Evolutionary conservation across 2,888 invertebrate species (phyloP).

Genomic region (Acleris cristana): DNA sequence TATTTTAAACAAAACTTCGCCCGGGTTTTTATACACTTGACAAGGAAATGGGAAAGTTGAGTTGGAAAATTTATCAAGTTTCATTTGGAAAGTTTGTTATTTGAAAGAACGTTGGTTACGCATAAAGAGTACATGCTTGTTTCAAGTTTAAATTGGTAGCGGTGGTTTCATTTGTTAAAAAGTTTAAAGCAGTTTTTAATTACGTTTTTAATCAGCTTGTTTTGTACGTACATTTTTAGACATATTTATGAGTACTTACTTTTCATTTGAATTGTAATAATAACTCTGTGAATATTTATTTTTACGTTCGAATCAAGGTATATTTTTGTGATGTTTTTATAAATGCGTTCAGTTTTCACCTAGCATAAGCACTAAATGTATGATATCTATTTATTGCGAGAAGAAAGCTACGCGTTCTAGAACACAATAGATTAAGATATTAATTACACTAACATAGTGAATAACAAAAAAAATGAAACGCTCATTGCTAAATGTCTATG

Average conservation of each 20-base stretch:
- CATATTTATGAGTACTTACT: too few species aligned
- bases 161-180: not conserved
- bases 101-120: conserved; percentile 1
- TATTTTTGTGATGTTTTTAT: not conserved
- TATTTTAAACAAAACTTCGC: conserved; percentile 26
- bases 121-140: not conserved
- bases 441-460: conserved; percentile 22
- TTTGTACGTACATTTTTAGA: too few species aligned
- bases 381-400: not conserved
- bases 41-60: conserved; percentile 29
- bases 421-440: not conserved
- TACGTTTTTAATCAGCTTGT: too few species aligned
- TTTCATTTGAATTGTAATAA: too few species aligned
- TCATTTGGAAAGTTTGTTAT: conserved; percentile 15
- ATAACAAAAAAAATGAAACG: conserved; percentile 12
- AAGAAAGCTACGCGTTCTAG: not conserved
- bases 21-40: conserved; percentile 22
- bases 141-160: not conserved
- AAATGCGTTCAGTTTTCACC: not conserved
- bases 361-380: conserved; percentile 20
- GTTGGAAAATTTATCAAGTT: conserved; percentile 13
- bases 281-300: too few species aligned
- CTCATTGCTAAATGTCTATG: conserved; percentile 22
- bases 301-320: too few species aligned
- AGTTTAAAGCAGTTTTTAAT: not conserved